These are phyloP conservation scores for Lacanobia oleracea DNA, from an alignment of 2,888 invertebrate species.

Conservation along the genomic window DNA sequence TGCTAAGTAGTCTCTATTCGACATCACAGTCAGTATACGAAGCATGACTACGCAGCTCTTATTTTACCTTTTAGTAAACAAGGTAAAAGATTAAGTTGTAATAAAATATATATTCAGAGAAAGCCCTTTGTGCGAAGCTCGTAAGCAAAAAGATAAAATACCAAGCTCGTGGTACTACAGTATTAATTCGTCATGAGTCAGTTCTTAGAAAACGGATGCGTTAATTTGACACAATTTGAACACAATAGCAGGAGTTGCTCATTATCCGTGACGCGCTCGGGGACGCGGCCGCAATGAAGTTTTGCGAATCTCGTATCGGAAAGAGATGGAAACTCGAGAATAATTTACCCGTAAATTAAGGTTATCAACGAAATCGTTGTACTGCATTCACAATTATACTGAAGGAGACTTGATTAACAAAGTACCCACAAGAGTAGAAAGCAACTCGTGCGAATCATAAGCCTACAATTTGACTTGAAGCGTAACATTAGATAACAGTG, in stretches of 20 bases:
- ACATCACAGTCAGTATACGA: conserved; percentile 1
- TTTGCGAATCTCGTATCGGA: conserved; percentile 58
- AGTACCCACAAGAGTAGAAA: conserved; percentile 30
- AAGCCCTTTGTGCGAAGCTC: conserved; percentile 41
- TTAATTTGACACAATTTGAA: conserved; percentile 69
- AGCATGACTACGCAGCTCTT: conserved; percentile 10
- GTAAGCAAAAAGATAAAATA: conserved; percentile 51
- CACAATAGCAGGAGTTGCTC: conserved; percentile 65
- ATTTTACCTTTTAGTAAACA: conserved; percentile 10
- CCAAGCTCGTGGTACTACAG: conserved; percentile 33
- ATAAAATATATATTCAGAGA: conserved; percentile 48
- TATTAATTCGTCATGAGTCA: conserved; percentile 57
- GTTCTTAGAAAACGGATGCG: conserved; percentile 69
- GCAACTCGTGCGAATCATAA: conserved; percentile 14
- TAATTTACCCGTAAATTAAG: conserved; percentile 56
- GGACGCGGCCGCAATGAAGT: conserved; percentile 53
- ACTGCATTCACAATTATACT: conserved; percentile 15
- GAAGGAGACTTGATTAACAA: conserved; percentile 1
- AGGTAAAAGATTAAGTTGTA: conserved; percentile 15
- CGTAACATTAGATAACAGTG: conserved; percentile 28
- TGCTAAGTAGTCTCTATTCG: conserved; percentile 23
- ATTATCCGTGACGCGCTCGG: conserved; percentile 58
- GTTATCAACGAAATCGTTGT: conserved; percentile 23
- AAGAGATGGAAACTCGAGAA: conserved; percentile 43
- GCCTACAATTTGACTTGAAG: conserved; percentile 15